A percentile compares a stretch with the other conserved stretches of the same genome.
phyloP scores from a whole-genome alignment of 2,797 vertebrate species.

The Saxicola maurus region DNA sequence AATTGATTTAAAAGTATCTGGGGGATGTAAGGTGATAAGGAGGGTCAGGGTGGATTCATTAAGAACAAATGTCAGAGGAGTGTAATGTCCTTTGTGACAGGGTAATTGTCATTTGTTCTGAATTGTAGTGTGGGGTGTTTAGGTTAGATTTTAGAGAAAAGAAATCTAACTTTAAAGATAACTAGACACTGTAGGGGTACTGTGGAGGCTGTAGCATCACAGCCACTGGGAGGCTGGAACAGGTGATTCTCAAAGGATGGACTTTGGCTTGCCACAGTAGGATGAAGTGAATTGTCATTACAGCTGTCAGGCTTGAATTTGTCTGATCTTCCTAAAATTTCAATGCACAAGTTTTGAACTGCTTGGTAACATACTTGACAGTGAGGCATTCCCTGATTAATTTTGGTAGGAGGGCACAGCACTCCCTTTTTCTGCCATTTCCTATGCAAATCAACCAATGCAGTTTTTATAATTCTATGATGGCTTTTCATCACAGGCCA shows the following conservation, averaged over 20 bases:
- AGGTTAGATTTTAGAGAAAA: not conserved
- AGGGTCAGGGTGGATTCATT: conserved; percentile 46
- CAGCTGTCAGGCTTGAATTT: not conserved
- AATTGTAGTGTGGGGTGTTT: conserved; percentile 2
- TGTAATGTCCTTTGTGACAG: conserved; percentile 34
- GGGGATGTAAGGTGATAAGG: conserved; percentile 37
- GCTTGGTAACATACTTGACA: not conserved
- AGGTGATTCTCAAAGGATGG: not conserved
- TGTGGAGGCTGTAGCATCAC: not conserved
- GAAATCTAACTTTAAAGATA: not conserved
- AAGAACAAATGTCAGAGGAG: conserved; percentile 51
- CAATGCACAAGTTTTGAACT: not conserved
- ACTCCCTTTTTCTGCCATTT: not conserved
- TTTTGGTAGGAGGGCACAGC: not conserved
- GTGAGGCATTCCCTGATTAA: not conserved
- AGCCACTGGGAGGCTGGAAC: not conserved
- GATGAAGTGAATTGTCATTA: not conserved
- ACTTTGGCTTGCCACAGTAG: not conserved
- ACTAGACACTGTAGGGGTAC: not conserved
- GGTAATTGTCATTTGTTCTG: conserved; percentile 27
- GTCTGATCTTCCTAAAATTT: not conserved
- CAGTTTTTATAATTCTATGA: not conserved
- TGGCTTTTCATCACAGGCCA: not conserved
- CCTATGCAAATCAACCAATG: not conserved
- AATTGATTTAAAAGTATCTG: conserved; percentile 16